Base-by-base conservation (phyloP, 2,797 vertebrate species). In the Potorous gilbertii region DNA sequence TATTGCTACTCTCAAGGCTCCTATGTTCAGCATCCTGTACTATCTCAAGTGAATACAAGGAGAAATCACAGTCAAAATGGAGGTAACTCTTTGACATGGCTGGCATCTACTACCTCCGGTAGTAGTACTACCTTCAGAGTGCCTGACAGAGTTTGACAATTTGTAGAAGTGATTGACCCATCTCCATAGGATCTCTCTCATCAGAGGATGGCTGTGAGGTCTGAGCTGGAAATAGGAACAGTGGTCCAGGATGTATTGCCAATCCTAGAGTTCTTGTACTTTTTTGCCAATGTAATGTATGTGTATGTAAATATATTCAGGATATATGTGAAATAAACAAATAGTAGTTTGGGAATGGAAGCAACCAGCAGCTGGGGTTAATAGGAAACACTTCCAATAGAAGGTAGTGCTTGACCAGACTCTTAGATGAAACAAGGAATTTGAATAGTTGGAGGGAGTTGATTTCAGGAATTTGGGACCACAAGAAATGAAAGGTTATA, bases 221-320 rank as follows among this genome's bases (percentile, higher is more conserved):
- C 13, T 5, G 62, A 66, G 14, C 14, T 66, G 14, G 31, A 66
- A 18, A 4, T 0, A 66, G 14, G 57, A 3, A 59, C 0, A 31
- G 11, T 31, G 28, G 11, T 31, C 11, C 18, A 0, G 62, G 11
- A 0, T 66, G 4, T 6, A 66, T 66, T 8, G 4, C 34, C 6
- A 5, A 1, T n/a, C 10, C 62, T n/a, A 66, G 13, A 16, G 13
- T 4, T n/a, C 13, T 66, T 66, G 28, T 5, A n/a, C 31, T 14
- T 66, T n/a, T 66, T 66, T 66, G 62, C 62, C 62, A n/a, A n/a
- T n/a, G 16, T 16, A n/a, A n/a, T 66, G 5, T 34, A 14, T n/a
- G n/a, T 5, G n/a, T 14, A 66, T 14, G 12, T 34, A 62, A 62
- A 14, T 34, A 34, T 18, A 74, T 8, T 40, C 16, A 21, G n/a